Evolutionary conservation across 2,113 vertebrate species (phyloP).

Genomic region (Noctilio leporinus): DNA sequence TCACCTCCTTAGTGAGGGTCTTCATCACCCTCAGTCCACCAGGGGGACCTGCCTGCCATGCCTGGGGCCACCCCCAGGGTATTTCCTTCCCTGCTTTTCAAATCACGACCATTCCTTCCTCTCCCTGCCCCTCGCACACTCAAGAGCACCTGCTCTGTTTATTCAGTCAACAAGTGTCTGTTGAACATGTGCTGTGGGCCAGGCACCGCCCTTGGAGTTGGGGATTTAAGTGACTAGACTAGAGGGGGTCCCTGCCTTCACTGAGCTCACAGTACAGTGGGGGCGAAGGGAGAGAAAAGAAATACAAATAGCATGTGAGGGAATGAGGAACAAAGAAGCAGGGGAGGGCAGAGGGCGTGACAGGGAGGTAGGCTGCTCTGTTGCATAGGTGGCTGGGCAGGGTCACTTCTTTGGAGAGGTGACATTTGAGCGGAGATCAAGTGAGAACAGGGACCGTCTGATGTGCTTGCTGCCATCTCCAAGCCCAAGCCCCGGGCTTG

Average conservation of each 20-base stretch:
- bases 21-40: background rate
- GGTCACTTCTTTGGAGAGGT: background rate
- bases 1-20: background rate
- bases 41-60: background rate
- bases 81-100: background rate
- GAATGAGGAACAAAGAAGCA: background rate
- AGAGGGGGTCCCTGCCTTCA: background rate
- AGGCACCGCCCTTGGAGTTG: background rate
- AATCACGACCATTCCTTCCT: background rate
- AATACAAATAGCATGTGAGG: background rate
- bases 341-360: fast-evolving
- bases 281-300: background rate
- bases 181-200: background rate
- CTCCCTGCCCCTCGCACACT: fast-evolving
- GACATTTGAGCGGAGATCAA: background rate
- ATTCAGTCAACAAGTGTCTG: background rate
- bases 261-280: background rate
- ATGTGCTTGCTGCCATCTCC: background rate
- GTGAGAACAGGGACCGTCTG: background rate
- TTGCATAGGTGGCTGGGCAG: background rate
- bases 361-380: background rate
- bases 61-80: too few relatives aligned
- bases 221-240: background rate
- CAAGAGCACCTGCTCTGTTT: background rate
- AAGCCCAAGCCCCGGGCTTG: background rate